Conservation (phyloP, 2,888 invertebrate genomes). For the Mythimna ferrago region DNA sequence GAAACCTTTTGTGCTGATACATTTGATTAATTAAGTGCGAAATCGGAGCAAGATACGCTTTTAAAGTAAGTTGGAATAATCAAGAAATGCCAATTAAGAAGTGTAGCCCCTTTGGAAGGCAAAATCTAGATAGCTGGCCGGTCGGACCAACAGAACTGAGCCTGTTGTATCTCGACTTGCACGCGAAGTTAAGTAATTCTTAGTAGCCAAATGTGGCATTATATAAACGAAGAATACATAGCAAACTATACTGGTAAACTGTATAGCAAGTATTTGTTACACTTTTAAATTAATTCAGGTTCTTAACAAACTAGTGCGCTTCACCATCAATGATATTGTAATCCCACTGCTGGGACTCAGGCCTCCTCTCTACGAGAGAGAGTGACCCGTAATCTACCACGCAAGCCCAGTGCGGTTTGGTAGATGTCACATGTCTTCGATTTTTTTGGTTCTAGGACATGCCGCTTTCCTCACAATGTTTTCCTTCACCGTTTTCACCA, state of each 20-base stretch:
- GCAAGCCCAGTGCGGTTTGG: no score
- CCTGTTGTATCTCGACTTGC: slow-evolving; percentile 78
- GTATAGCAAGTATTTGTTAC: slow-evolving; percentile 16
- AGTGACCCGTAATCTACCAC: no score
- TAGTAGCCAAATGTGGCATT: slow-evolving; percentile 56
- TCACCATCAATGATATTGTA: no score
- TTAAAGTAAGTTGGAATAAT: slow-evolving; percentile 70
- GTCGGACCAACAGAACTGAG: slow-evolving; percentile 63
- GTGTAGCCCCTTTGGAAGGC: slow-evolving; percentile 74
- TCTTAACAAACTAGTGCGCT: no score
- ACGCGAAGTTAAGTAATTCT: slow-evolving; percentile 77
- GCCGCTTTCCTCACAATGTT: no score
- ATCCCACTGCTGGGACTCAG: no score
- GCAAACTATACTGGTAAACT: background rate
- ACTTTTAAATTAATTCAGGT: background rate
- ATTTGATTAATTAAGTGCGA: slow-evolving; percentile 59
- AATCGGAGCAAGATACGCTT: slow-evolving; percentile 54
- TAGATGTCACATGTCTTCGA: no score
- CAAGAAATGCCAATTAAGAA: slow-evolving; percentile 82
- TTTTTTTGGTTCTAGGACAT: no score
- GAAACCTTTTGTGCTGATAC: slow-evolving; percentile 37
- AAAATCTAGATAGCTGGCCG: slow-evolving; percentile 81
- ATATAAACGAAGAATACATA: slow-evolving; percentile 35
- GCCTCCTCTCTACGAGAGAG: no score
- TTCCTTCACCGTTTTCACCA: no score